Conservation (phyloP, 2,113 vertebrate genomes). For the Lipotes vexillifer region DNA sequence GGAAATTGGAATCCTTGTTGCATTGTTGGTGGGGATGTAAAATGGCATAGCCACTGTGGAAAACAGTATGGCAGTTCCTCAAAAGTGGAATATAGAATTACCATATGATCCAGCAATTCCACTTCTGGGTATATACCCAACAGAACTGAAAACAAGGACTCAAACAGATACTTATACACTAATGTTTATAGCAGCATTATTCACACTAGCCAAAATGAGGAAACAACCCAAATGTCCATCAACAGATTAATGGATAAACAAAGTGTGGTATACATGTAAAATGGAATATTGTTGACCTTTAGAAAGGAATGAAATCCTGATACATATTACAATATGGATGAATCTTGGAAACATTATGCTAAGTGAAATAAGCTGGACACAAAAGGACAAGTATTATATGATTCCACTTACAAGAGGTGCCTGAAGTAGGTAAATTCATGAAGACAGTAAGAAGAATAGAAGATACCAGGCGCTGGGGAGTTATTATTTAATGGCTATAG, state of each 20-base stretch:
- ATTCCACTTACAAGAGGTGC: not conserved
- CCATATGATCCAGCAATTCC: not conserved
- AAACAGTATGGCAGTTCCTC: not conserved
- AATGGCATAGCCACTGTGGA: not conserved
- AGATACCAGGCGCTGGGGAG: not conserved
- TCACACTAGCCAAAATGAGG: not conserved
- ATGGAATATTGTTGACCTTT: not conserved
- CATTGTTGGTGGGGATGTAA: not conserved
- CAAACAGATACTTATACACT: not conserved
- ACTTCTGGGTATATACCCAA: not conserved
- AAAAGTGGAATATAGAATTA: not conserved
- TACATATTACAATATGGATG: not conserved
- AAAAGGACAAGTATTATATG: not conserved
- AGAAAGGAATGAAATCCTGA: not conserved
- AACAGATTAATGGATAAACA: not conserved
- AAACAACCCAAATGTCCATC: not conserved
- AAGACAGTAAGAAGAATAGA: not conserved
- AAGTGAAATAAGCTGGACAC: not conserved
- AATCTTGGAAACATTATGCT: not conserved
- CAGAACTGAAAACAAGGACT: not conserved
- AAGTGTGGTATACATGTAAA: not conserved
- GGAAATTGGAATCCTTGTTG: not conserved
- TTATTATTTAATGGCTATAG: not conserved
- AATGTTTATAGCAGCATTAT: not conserved
- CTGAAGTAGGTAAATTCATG: not conserved